Evolutionary conservation across 2,113 vertebrate species (phyloP).

Genomic region (Pitta sordida): DNA sequence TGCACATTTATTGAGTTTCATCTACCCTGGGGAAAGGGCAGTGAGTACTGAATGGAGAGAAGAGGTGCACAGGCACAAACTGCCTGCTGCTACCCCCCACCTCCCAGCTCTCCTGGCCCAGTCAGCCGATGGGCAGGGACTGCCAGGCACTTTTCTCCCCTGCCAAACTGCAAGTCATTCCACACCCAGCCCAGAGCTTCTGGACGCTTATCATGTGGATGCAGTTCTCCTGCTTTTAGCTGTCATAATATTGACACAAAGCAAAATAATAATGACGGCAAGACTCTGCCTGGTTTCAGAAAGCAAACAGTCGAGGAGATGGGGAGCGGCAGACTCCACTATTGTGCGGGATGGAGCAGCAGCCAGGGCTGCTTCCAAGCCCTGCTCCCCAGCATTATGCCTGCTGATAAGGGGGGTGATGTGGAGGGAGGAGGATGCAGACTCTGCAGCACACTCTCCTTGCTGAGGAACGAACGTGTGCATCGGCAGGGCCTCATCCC

Average conservation of each 20-base stretch:
- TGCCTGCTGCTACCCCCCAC: accelerated
- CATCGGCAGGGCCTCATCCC: constrained; percentile 1
- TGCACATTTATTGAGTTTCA: not conserved
- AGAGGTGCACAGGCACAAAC: accelerated
- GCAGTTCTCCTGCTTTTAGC: constrained; percentile 56
- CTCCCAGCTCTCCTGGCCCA: not conserved
- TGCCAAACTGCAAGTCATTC: constrained; percentile 7
- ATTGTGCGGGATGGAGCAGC: not conserved
- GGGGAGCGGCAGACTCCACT: not conserved
- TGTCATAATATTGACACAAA: constrained; percentile 69
- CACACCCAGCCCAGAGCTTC: constrained; percentile 33
- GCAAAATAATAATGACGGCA: constrained; percentile 37
- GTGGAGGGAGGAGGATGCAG: not conserved
- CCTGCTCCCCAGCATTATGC: not conserved
- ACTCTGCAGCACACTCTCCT: not conserved
- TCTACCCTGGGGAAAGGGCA: not conserved
- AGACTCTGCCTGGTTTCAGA: constrained; percentile 41
- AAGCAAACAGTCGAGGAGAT: constrained; percentile 27
- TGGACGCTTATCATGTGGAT: constrained; percentile 56
- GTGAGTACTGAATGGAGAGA: accelerated
- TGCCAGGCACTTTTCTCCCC: not conserved
- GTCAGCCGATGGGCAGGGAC: not conserved
- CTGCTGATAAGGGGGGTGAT: not conserved
- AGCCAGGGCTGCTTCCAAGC: not conserved
- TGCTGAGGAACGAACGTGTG: not conserved